Evolutionary conservation across 2,888 invertebrate species (phyloP).

Genomic region (Protophormia terraenovae): DNA sequence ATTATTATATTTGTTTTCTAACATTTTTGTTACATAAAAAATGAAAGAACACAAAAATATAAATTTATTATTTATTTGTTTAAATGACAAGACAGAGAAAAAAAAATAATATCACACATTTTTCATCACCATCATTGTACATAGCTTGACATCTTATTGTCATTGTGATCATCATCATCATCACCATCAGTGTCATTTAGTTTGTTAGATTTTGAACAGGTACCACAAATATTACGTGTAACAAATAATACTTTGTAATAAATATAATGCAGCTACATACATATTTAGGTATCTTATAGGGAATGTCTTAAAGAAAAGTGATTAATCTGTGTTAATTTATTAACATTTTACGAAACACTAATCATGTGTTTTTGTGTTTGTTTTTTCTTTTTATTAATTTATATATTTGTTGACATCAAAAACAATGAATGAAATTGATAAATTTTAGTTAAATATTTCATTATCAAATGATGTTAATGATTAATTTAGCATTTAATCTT

Average conservation of each 20-base stretch:
- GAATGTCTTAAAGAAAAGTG: not conserved
- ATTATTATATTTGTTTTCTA: not conserved
- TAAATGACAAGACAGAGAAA: slow-evolving; percentile 14
- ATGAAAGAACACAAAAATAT: not conserved
- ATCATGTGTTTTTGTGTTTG: not conserved
- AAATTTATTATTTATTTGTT: slow-evolving; percentile 23
- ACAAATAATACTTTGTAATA: not conserved
- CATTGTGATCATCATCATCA: not conserved
- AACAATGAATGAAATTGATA: slow-evolving; percentile 14
- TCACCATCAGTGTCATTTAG: not conserved
- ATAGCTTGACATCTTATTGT: not conserved
- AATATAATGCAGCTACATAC: not conserved
- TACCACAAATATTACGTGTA: not conserved
- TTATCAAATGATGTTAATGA: not conserved
- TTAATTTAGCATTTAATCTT: slow-evolving; percentile 1
- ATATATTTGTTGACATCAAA: not conserved
- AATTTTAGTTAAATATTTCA: not conserved
- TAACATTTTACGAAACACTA: not conserved
- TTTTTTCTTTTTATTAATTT: not conserved
- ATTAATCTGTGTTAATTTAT: slow-evolving; percentile 43
- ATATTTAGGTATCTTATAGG: not conserved
- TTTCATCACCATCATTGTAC: slow-evolving; percentile 1
- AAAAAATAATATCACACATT: slow-evolving; percentile 5
- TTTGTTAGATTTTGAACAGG: slow-evolving; percentile 26
- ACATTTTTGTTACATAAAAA: not conserved